Base-by-base conservation (phyloP, 1,140 invertebrate species). In the Nephotettix cincticeps region DNA sequence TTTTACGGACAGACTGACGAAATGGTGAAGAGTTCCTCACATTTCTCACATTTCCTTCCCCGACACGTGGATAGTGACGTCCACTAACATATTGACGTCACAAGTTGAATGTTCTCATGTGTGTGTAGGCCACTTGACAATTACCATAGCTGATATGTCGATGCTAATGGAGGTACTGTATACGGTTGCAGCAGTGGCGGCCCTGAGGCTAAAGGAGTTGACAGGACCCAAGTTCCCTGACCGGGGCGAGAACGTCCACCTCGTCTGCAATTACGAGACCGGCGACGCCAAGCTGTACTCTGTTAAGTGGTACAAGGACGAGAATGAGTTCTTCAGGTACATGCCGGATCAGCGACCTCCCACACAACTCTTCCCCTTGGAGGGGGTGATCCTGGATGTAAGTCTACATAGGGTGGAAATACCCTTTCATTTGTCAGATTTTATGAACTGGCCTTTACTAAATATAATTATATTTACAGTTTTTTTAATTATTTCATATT, bases 221-320 rank as follows among this genome's bases (percentile, higher is more conserved):
- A 29, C 68, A 6, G 71, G 73, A 43, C 74, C 74, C 0, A 21
- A 17, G 14, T 69, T 69, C 64, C 68, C 67, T 13, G 72, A 74
- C 51, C 13, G 63, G 0, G 68, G 69, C 3, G 58, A 36, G 29
- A 51, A 71, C 3, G 73, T 69, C 4, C 69, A 68, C 3, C 61
- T 76, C 0, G 47, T 30, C 6, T 76, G 75, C 25, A 66, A 73
- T 23, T 76, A 63, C 21, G 72, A 76, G 28, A 47, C 68, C 23
- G 73, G 58, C 6, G 61, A 66, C 4, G 69, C 54, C 14, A 72
- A 66, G 11, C 43, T 76, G 19, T 88, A 88, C 75, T 87, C 86
- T 1, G 84, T 89, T 11, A 88, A 86, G 76, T 90, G 88, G 88
- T 88, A 87, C 81, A 88, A 88, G 76, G 86, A 88, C 70, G 82